Evolutionary conservation across 2,113 vertebrate species (phyloP).

Genomic region (Coracopsis vasa): DNA sequence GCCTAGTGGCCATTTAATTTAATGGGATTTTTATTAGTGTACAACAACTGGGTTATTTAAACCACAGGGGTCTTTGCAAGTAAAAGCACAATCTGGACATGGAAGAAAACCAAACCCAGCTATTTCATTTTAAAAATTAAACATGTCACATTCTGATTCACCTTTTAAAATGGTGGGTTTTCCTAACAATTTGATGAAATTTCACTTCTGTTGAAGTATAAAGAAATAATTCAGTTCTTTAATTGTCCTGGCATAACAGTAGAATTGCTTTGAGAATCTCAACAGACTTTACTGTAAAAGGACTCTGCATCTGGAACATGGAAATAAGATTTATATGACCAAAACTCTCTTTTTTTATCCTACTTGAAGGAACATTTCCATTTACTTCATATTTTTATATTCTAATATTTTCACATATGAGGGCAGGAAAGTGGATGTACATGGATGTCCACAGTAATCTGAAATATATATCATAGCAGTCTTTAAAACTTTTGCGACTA

Average conservation of each 20-base stretch:
- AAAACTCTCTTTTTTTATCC: not conserved
- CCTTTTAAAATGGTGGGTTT: constrained; percentile 52
- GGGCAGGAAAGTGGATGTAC: not conserved
- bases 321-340: not conserved
- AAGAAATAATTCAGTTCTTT: constrained; percentile 17
- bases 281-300: not conserved
- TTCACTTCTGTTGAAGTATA: constrained; percentile 25
- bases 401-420: not conserved
- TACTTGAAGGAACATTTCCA: not conserved
- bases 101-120: constrained; percentile 29
- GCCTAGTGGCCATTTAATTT: constrained; percentile 77
- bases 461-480: not conserved
- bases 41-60: constrained; percentile 72
- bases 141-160: constrained; percentile 57
- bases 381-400: not conserved
- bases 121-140: constrained; percentile 54
- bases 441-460: not conserved
- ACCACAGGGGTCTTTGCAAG: constrained; percentile 76
- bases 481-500: not conserved
- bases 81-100: constrained; percentile 59
- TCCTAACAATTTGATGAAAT: constrained; percentile 24
- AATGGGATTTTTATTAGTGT: constrained; percentile 82
- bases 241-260: not conserved
- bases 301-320: not conserved
- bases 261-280: not conserved